phyloP scores from a whole-genome alignment of 2,888 invertebrate species.

The Tipula helvola region DNA sequence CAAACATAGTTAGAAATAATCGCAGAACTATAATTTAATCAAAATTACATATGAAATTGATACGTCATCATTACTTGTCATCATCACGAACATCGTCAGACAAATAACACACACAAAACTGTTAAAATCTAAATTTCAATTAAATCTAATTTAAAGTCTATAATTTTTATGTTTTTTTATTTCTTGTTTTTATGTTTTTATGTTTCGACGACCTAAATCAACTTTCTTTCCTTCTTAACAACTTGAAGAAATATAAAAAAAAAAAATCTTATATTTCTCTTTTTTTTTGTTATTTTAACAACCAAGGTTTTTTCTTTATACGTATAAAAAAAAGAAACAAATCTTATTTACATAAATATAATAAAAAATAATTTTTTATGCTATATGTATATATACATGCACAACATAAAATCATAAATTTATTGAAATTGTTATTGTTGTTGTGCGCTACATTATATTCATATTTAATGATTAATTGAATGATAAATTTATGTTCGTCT shows the following conservation, averaged over 20 bases:
- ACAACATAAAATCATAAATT: neutral
- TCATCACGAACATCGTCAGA: neutral
- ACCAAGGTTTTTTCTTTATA: neutral
- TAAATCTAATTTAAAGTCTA: constrained; percentile 4
- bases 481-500: neutral
- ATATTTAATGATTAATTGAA: neutral
- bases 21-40: neutral
- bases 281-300: neutral
- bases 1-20: neutral
- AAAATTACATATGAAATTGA: neutral
- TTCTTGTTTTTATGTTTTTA: neutral
- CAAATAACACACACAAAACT: neutral
- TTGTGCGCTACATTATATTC: neutral
- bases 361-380: neutral
- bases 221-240: neutral
- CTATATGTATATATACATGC: neutral
- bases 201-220: neutral
- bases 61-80: neutral
- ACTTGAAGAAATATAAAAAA: neutral
- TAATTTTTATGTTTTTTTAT: neutral
- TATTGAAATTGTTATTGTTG: neutral
- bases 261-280: neutral
- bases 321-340: neutral
- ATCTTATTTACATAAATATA: neutral
- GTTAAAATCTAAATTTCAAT: neutral